phyloP scores from a whole-genome alignment of 2,113 vertebrate species.

The Pampusana beccarii region DNA sequence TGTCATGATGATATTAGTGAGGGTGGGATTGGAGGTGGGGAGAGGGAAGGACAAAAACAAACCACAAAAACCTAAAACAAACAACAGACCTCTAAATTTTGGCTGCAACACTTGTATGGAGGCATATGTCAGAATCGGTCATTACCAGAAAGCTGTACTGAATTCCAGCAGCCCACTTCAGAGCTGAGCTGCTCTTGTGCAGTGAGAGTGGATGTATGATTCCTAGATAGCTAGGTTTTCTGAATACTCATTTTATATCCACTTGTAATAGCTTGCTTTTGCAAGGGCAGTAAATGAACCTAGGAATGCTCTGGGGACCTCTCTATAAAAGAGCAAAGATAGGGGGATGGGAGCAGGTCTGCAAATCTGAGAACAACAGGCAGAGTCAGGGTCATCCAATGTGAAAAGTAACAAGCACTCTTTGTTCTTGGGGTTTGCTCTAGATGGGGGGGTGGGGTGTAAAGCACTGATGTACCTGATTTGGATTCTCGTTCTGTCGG shows the following conservation, averaged over 20 bases:
- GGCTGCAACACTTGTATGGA: not conserved
- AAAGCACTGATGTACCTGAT: not conserved
- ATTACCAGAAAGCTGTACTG: not conserved
- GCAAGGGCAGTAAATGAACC: not conserved
- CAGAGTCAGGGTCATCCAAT: not conserved
- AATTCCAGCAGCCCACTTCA: not conserved
- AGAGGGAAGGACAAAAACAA: not conserved
- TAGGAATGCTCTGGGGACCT: not conserved
- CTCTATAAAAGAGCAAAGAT: not conserved
- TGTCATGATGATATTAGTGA: not conserved
- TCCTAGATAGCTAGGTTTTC: not conserved
- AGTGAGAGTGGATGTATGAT: not conserved
- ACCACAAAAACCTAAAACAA: not conserved
- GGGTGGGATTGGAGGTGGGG: not conserved
- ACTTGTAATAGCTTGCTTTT: not conserved
- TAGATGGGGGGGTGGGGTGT: accelerated
- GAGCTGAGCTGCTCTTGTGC: not conserved
- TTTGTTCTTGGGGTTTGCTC: not conserved
- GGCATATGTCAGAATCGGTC: not conserved
- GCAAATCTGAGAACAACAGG: not conserved
- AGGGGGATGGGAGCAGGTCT: not conserved
- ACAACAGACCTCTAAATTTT: not conserved
- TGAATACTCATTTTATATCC: not conserved
- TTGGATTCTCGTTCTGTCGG: accelerated
- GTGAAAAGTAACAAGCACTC: not conserved